phyloP scores from a whole-genome alignment of 2,797 vertebrate species.

The Cyclopterus lumpus region DNA sequence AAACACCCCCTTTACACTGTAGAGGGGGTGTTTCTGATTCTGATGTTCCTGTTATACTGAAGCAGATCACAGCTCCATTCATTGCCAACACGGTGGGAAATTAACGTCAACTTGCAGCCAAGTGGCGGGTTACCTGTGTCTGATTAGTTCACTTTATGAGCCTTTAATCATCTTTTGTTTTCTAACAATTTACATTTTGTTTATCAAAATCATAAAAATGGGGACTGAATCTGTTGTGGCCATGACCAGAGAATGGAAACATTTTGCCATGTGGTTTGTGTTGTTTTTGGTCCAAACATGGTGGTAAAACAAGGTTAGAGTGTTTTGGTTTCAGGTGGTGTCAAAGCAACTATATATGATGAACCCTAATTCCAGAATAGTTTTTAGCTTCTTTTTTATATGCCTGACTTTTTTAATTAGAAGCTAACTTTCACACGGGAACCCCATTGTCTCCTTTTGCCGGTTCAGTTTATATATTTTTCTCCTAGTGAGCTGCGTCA shows the following conservation, averaged over 20 bases:
- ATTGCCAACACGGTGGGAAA: background rate
- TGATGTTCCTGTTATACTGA: background rate
- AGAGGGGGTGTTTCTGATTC: too few relatives aligned
- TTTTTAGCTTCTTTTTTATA: background rate
- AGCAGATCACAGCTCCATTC: background rate
- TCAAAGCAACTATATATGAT: background rate
- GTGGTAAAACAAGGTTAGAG: too few relatives aligned
- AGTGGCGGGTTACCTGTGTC: background rate
- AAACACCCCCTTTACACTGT: background rate
- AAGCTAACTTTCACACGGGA: background rate
- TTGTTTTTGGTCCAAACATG: too few relatives aligned
- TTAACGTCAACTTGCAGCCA: background rate
- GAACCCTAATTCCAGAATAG: background rate
- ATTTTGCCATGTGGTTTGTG: too few relatives aligned
- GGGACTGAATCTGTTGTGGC: background rate
- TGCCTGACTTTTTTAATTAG: background rate
- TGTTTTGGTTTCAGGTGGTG: too few relatives aligned
- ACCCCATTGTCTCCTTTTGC: constrained; percentile 9
- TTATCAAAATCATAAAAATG: background rate
- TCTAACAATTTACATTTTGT: background rate
- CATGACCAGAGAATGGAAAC: too few relatives aligned
- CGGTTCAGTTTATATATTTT: background rate
- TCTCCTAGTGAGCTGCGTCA: background rate
- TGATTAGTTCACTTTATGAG: background rate
- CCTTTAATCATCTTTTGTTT: background rate